A percentile compares a stretch with the other conserved stretches of the same genome.
These are phyloP conservation scores for Akabosia matsudoensis DNA, from an alignment of 1,140 invertebrate species.

Conservation along the genomic window DNA sequence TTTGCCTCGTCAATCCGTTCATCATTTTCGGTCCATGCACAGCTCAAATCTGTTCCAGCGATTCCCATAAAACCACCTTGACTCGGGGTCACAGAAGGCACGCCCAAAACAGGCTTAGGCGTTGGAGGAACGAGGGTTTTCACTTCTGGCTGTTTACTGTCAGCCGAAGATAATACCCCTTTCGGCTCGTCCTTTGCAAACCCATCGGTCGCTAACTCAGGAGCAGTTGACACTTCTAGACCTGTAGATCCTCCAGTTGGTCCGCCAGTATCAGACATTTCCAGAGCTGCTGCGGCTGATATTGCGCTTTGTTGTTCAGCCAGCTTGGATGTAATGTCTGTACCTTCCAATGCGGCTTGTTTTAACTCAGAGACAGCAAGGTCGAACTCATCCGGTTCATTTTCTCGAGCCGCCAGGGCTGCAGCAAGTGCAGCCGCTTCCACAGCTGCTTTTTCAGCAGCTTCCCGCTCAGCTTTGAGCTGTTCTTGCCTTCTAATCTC, in stretches of 20 bases:
- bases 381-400: slow-evolving; percentile 13
- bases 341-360: not conserved
- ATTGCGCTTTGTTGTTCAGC: not conserved
- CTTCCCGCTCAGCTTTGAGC: slow-evolving; percentile 8
- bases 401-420: not conserved
- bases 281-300: not conserved
- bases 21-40: not conserved
- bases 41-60: slow-evolving; percentile 4
- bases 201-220: not conserved
- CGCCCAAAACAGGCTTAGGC: not conserved
- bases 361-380: not conserved
- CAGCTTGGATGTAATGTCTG: not conserved
- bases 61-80: not conserved
- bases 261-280: not conserved
- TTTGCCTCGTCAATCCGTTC: slow-evolving; percentile 3
- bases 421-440: not conserved
- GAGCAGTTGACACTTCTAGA: too few species aligned
- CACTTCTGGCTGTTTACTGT: not conserved
- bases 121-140: not conserved
- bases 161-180: not conserved
- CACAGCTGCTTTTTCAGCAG: not conserved
- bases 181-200: not conserved
- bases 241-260: too few species aligned
- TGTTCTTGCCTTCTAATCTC: not conserved
- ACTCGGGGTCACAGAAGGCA: not conserved